phyloP scores from a whole-genome alignment of 2,113 vertebrate genomes.

The Sus scrofa region T2T-Sscrofa CM000822.6:57499001-57499500 shows the following conservation, averaged over 20 bases:
- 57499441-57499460: constrained; percentile 45
- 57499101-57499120: constrained; percentile 40
- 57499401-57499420: constrained; percentile 35
- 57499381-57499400: constrained; percentile 46
- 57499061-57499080: constrained; percentile 38
- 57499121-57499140: constrained; percentile 60
- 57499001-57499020: not conserved
- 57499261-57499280: constrained; percentile 38
- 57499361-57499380: constrained; percentile 29
- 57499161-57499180: not conserved
- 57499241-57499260: not conserved
- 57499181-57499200: not conserved
- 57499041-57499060: not conserved
- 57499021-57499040: not conserved
- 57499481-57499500: not conserved
- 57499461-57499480: constrained; percentile 14
- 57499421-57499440: constrained; percentile 38
- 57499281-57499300: not conserved
- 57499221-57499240: not conserved
- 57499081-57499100: constrained; percentile 50
- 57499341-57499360: constrained; percentile 53
- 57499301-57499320: constrained; percentile 42
- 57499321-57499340: constrained; percentile 23
- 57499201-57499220: constrained; percentile 1
- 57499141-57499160: constrained; percentile 1